Conservation (phyloP, 2,797 vertebrate genomes). For the Pseudochirops corinnae region DNA sequence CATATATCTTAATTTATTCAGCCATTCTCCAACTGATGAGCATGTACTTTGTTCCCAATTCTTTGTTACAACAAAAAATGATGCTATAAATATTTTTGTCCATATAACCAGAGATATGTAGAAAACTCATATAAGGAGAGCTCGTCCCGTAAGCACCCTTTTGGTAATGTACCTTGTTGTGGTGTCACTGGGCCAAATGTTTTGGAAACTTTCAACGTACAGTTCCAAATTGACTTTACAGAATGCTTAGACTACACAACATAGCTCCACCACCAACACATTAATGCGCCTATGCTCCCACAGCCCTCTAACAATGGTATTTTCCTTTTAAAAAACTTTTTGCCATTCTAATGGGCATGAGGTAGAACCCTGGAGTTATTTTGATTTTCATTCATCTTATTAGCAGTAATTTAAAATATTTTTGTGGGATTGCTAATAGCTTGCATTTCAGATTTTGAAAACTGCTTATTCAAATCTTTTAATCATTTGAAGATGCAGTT, state of each 20-base stretch:
- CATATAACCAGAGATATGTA: not conserved
- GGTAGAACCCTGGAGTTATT: not conserved
- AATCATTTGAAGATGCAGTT: not conserved
- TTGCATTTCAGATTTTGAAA: not conserved
- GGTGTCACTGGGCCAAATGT: not conserved
- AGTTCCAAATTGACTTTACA: not conserved
- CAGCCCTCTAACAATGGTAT: not conserved
- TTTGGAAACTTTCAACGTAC: not conserved
- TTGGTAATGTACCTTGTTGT: not conserved
- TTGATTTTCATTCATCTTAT: not conserved
- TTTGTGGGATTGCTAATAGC: not conserved
- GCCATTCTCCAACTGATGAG: not conserved
- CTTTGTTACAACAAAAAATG: not conserved
- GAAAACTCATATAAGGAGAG: not conserved
- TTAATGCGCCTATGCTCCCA: not conserved
- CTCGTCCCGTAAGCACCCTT: not conserved
- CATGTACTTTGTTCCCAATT: not conserved
- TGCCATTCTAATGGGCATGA: not conserved
- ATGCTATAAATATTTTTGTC: not conserved
- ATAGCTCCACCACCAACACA: not conserved
- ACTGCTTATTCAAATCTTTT: not conserved
- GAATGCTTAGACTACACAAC: not conserved
- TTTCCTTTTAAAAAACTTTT: not conserved
- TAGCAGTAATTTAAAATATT: not conserved
- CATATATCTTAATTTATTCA: not conserved